These are phyloP conservation scores for Drosophila neonasuta DNA, from an alignment of 2,888 invertebrate genomes.

Conservation along the genomic window DNA sequence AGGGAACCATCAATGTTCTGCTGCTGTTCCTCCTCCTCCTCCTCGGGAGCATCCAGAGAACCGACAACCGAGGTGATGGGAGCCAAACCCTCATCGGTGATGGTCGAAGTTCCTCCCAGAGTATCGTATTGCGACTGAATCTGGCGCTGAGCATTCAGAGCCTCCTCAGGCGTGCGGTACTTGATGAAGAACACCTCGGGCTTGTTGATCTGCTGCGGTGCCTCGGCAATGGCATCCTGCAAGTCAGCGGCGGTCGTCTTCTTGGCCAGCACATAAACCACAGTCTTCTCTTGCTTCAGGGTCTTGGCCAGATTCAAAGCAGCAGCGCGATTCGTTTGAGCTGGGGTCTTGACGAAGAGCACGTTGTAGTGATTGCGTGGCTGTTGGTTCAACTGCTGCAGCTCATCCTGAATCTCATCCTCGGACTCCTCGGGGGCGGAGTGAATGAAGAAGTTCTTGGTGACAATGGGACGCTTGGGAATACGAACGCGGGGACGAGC, in stretches of 20 bases:
- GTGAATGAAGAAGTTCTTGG: slow-evolving; percentile 81
- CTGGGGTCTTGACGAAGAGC: slow-evolving; percentile 81
- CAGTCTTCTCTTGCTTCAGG: slow-evolving; percentile 81
- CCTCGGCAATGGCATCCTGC: slow-evolving; percentile 79
- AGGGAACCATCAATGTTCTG: slow-evolving; percentile 20
- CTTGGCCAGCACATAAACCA: slow-evolving; percentile 81
- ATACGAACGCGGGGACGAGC: slow-evolving; percentile 70
- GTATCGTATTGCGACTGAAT: slow-evolving; percentile 81
- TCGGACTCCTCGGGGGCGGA: slow-evolving; percentile 81
- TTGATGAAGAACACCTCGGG: slow-evolving; percentile 82
- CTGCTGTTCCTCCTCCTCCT: slow-evolving; percentile 68
- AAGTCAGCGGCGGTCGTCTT: slow-evolving; percentile 79
- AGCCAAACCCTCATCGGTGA: slow-evolving; percentile 80
- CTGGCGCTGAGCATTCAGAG: slow-evolving; percentile 80
- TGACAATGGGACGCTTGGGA: slow-evolving; percentile 79
- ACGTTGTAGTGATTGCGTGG: slow-evolving; percentile 81
- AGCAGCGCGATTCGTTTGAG: slow-evolving; percentile 77
- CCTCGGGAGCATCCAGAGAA: slow-evolving; percentile 75
- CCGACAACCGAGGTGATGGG: slow-evolving; percentile 81
- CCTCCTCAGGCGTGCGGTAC: slow-evolving; percentile 82
- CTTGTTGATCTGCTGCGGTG: slow-evolving; percentile 79
- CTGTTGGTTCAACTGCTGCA: slow-evolving; percentile 73
- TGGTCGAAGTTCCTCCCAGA: slow-evolving; percentile 79
- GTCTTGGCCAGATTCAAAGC: slow-evolving; percentile 79
- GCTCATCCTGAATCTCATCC: slow-evolving; percentile 79